phyloP scores from a whole-genome alignment of 2,888 invertebrate species.

The Megalurothrips usitatus region DNA sequence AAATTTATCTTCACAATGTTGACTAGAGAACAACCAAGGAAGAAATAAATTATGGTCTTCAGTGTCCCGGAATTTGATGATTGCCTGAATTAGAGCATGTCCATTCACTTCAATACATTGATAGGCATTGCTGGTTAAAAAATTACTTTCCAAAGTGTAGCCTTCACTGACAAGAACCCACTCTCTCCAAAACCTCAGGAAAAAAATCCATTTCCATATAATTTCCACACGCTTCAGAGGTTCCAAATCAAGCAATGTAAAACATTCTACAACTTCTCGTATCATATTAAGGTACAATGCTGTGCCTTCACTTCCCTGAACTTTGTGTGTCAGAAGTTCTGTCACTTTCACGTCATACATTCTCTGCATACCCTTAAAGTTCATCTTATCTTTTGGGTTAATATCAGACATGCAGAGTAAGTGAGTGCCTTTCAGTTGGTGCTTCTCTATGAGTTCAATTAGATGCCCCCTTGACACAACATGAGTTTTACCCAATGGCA shows the following conservation, averaged over 20 bases:
- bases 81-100: no score
- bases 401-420: slow-evolving; percentile 5
- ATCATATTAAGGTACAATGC: slow-evolving; percentile 38
- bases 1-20: slow-evolving; percentile 24
- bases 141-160: no score
- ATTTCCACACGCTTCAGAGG: slow-evolving; percentile 36
- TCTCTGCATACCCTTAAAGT: slow-evolving; percentile 38
- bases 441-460: neutral
- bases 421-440: slow-evolving; percentile 2
- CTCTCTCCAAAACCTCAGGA: no score
- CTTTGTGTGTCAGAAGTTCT: no score
- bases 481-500: slow-evolving; percentile 34
- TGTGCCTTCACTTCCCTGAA: no score
- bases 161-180: no score
- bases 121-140: no score
- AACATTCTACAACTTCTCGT: slow-evolving; percentile 36
- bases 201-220: no score
- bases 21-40: slow-evolving; percentile 27
- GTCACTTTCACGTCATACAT: no score
- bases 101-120: no score
- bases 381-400: slow-evolving; percentile 39
- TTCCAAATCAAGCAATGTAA: slow-evolving; percentile 33
- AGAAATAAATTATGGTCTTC: no score
- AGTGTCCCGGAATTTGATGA: no score
- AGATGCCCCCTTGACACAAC: neutral